Evolutionary conservation across 23 tunicate species (phyloP).

Genomic region (Halocynthia aurantium): DNA sequence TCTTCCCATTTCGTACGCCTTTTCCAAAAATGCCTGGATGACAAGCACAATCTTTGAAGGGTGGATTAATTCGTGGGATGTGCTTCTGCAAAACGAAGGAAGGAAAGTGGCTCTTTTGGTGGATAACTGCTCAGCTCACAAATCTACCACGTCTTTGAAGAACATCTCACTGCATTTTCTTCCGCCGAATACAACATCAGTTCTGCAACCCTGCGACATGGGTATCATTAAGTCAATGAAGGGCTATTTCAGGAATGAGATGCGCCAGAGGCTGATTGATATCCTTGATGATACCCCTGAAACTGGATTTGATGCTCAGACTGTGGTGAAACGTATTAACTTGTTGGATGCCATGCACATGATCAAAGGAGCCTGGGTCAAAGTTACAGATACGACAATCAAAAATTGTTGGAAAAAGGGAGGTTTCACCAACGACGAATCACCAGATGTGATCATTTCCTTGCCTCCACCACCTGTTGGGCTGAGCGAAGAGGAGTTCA

Average conservation of each 20-base stretch:
- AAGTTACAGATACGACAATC: constrained; percentile 19
- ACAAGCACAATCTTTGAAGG: too few relatives aligned
- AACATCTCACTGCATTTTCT: constrained; percentile 21
- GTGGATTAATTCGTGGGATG: too few relatives aligned
- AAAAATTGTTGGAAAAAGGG: constrained; percentile 30
- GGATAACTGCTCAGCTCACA: too few relatives aligned
- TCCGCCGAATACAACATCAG: constrained; percentile 27
- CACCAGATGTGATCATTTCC: constrained; percentile 19
- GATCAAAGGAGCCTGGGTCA: constrained; percentile 24
- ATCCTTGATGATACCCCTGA: constrained; percentile 26
- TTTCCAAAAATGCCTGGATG: constrained; percentile 27
- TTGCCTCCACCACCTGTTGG: constrained; percentile 30
- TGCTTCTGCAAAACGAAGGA: too few relatives aligned
- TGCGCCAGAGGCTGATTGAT: constrained; percentile 22
- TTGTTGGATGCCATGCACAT: constrained; percentile 32
- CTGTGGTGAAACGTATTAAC: constrained; percentile 26
- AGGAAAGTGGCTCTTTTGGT: too few relatives aligned
- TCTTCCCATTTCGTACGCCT: constrained; percentile 25
- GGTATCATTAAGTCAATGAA: constrained; percentile 30
- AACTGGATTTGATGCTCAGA: constrained; percentile 29
- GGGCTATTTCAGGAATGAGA: constrained; percentile 20
- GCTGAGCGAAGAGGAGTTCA: constrained; percentile 24
- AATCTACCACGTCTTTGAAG: too few relatives aligned
- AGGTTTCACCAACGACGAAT: constrained; percentile 19
- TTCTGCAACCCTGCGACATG: constrained; percentile 29